A percentile compares a stretch with the other conserved stretches of the same genome.
These are phyloP conservation scores for Piprites chloris DNA, from an alignment of 2,113 vertebrate species.

Conservation along the genomic window DNA sequence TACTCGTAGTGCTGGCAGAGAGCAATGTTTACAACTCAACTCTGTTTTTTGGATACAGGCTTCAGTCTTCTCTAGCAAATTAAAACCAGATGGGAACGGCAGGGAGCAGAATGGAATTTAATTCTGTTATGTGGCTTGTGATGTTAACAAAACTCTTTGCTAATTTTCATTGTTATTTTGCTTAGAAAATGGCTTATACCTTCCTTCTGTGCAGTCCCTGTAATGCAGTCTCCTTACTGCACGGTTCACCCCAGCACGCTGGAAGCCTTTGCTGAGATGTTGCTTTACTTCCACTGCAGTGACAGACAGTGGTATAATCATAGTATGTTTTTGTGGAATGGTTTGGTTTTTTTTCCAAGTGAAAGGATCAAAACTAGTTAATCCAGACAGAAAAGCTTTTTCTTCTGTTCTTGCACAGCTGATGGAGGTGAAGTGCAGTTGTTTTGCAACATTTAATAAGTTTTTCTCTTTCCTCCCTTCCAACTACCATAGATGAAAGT, in stretches of 20 bases:
- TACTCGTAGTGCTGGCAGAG: slow-evolving; percentile 16
- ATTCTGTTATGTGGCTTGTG: slow-evolving; percentile 19
- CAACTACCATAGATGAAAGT: not conserved
- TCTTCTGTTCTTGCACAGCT: not conserved
- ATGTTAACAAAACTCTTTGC: slow-evolving; percentile 7
- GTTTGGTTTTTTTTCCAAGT: not conserved
- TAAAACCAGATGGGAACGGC: slow-evolving; percentile 33
- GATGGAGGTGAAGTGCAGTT: not conserved
- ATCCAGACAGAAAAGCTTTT: not conserved
- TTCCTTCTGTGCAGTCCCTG: not conserved
- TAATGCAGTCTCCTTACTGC: not conserved
- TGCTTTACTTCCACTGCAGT: not conserved
- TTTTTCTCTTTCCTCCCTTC: not conserved
- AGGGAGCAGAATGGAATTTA: slow-evolving; percentile 34
- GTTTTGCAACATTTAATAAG: not conserved
- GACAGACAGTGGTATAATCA: not conserved
- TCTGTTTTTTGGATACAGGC: slow-evolving; percentile 23
- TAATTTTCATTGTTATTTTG: slow-evolving; percentile 21
- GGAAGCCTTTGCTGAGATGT: not conserved
- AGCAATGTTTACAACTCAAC: slow-evolving; percentile 20
- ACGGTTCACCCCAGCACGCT: not conserved
- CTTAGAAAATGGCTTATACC: not conserved
- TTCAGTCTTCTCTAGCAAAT: slow-evolving; percentile 35
- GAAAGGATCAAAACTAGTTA: not conserved
- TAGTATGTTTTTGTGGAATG: not conserved